These are phyloP conservation scores for Syngnathus typhle DNA, from an alignment of 2,113 vertebrate species.

Conservation along the genomic window DNA sequence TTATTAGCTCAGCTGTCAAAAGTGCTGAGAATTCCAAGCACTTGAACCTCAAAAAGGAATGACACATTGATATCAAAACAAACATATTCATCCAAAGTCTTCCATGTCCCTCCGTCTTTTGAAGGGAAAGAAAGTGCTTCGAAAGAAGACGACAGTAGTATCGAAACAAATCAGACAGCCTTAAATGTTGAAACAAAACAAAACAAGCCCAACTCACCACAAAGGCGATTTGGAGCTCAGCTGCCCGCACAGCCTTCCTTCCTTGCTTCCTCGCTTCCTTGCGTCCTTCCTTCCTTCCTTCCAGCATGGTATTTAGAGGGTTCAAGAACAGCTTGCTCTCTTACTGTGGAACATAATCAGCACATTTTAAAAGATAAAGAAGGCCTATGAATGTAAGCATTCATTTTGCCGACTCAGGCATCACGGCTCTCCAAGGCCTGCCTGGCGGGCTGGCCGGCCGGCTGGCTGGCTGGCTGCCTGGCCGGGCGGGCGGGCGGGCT, in stretches of 20 bases:
- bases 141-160: neutral
- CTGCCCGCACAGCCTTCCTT: slow-evolving; percentile 20
- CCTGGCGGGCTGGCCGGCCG: too few species aligned
- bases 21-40: slow-evolving; percentile 17
- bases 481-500: too few species aligned
- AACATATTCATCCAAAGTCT: too few species aligned
- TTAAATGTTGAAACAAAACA: neutral
- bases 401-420: slow-evolving; percentile 48
- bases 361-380: slow-evolving; percentile 53
- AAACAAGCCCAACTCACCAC: neutral
- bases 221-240: slow-evolving; percentile 29
- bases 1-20: slow-evolving; percentile 41
- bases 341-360: slow-evolving; percentile 54
- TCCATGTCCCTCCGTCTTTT: neutral
- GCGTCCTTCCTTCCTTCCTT: neutral
- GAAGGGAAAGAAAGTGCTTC: neutral
- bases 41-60: neutral
- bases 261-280: neutral
- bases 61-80: neutral
- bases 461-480: too few species aligned
- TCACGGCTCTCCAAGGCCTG: slow-evolving; percentile 46
- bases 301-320: slow-evolving; percentile 31
- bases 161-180: neutral
- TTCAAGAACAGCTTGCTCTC: slow-evolving; percentile 64
- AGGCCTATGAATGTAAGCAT: slow-evolving; percentile 48